These are phyloP conservation scores for Empidonax alnorum DNA, from an alignment of 2,113 vertebrate genomes.

Conservation along the genomic window DNA sequence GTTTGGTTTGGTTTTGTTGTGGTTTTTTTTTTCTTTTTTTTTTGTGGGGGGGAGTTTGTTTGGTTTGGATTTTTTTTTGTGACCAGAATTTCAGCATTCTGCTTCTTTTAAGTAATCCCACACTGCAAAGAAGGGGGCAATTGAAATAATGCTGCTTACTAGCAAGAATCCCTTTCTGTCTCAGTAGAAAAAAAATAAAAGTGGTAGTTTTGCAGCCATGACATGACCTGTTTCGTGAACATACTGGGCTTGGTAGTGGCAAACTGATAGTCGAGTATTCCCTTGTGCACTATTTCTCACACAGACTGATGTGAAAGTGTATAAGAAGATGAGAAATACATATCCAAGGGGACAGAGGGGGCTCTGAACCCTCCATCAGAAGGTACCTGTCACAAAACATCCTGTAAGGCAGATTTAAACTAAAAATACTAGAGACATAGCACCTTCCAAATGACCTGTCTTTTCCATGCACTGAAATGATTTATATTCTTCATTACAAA, in stretches of 20 bases:
- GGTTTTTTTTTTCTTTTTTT: neutral
- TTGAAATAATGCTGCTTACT: neutral
- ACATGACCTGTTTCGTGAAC: neutral
- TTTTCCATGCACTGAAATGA: neutral
- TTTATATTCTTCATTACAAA: neutral
- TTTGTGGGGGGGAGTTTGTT: neutral
- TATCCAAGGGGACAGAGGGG: neutral
- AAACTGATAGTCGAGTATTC: neutral
- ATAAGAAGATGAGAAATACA: neutral
- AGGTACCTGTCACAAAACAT: neutral
- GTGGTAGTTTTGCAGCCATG: neutral
- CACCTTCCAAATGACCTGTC: neutral
- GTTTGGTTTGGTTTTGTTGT: neutral
- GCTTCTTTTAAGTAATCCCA: neutral
- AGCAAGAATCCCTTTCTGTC: neutral
- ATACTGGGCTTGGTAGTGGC: neutral
- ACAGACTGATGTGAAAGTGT: fast-evolving
- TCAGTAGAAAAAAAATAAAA: neutral
- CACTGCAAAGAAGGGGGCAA: neutral
- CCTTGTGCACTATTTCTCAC: neutral
- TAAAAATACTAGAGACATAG: neutral
- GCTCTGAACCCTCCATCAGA: neutral
- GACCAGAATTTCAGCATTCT: neutral
- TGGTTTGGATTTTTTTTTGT: neutral
- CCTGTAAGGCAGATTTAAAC: neutral